A percentile compares a stretch with the other conserved stretches of the same genome.
Evolutionary conservation across 2,797 vertebrate genomes (phyloP).

Genomic region (Myotis planiceps): DNA sequence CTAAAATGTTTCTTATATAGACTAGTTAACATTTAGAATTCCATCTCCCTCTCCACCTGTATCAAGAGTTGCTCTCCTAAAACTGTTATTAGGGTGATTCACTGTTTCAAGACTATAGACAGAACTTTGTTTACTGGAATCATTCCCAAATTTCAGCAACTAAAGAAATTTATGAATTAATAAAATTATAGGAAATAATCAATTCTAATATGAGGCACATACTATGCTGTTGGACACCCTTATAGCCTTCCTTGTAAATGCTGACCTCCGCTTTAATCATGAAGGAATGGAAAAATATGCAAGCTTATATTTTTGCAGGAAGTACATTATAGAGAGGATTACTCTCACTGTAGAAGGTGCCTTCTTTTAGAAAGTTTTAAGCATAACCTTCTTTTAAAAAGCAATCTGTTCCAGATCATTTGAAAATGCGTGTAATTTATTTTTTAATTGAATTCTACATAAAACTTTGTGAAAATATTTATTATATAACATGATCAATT

Average conservation of each 20-base stretch:
- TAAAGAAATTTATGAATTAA: constrained; percentile 59
- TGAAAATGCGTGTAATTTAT: neutral
- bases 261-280: constrained; percentile 1
- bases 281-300: neutral
- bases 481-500: neutral
- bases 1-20: neutral
- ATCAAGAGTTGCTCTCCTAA: neutral
- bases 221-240: neutral
- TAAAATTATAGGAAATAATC: constrained; percentile 55
- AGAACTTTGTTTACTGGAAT: constrained; percentile 21
- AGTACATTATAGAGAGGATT: neutral
- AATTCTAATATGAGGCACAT: constrained; percentile 37
- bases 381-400: neutral
- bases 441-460: neutral
- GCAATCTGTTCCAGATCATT: neutral
- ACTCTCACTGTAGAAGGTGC: neutral
- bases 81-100: neutral
- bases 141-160: neutral
- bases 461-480: neutral
- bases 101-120: neutral
- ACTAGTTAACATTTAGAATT: constrained; percentile 12
- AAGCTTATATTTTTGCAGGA: neutral
- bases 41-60: neutral
- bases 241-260: neutral
- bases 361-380: neutral